Evolutionary conservation across 2,888 invertebrate genomes (phyloP).

Genomic region (Minunthozetes semirufus): DNA sequence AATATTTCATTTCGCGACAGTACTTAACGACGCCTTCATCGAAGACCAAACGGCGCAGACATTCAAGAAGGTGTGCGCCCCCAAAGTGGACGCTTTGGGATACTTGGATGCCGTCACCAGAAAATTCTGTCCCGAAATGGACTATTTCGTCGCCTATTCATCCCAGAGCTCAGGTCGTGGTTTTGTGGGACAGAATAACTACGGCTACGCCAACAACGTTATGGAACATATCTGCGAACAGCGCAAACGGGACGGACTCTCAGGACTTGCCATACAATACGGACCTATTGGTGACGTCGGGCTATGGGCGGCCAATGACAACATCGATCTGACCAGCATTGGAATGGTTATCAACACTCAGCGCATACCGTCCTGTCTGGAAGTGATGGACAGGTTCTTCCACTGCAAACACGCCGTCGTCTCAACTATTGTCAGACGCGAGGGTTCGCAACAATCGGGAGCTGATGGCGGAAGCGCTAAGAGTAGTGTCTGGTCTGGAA

Average conservation of each 20-base stretch:
- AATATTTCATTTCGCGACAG: slow-evolving; percentile 79
- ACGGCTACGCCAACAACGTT: slow-evolving; percentile 84
- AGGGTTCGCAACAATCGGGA: slow-evolving; percentile 44
- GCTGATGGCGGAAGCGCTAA: slow-evolving; percentile 46
- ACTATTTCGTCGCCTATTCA: slow-evolving; percentile 92
- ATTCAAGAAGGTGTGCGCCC: slow-evolving; percentile 70
- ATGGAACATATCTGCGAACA: slow-evolving; percentile 92
- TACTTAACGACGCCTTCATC: slow-evolving; percentile 74
- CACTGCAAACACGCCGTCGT: slow-evolving; percentile 72
- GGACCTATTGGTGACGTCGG: slow-evolving; percentile 97
- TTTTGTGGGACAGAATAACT: slow-evolving; percentile 91
- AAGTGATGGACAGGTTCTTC: slow-evolving; percentile 79
- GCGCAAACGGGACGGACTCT: slow-evolving; percentile 64
- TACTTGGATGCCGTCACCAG: slow-evolving; percentile 73
- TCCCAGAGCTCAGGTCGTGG: slow-evolving; percentile 94
- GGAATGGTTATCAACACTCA: too few relatives aligned
- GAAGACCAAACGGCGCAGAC: slow-evolving; percentile 73
- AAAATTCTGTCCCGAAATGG: slow-evolving; percentile 64
- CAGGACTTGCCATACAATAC: slow-evolving; percentile 91
- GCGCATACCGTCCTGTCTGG: slow-evolving; percentile 81
- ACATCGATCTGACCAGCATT: too few relatives aligned
- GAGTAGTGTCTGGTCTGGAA: slow-evolving; percentile 76
- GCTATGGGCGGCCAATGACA: too few relatives aligned
- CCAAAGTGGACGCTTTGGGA: slow-evolving; percentile 75
- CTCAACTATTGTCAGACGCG: slow-evolving; percentile 53